These are phyloP conservation scores for Stenotaenia linearis DNA, from an alignment of 2,888 invertebrate genomes.

Conservation along the genomic window DNA sequence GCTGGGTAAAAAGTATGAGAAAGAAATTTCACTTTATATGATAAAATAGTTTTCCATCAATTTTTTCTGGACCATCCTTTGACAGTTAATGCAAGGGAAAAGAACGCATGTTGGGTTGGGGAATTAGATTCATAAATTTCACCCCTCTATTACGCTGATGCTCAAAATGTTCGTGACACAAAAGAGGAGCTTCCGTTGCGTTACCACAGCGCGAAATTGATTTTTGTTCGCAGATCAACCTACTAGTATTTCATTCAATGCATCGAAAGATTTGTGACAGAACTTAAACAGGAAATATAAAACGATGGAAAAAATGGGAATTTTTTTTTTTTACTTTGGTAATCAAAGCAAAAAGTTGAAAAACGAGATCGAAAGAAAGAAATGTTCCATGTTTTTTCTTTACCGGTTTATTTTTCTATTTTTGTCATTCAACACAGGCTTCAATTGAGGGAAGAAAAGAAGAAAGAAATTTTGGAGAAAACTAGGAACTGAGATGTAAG, in stretches of 20 bases:
- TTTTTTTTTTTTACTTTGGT: background rate
- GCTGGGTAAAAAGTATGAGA: background rate
- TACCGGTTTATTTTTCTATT: background rate
- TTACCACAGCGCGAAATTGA: background rate
- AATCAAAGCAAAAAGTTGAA: background rate
- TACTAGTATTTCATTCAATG: background rate
- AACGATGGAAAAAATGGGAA: background rate
- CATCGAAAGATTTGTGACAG: background rate
- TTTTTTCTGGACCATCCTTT: background rate
- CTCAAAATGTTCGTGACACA: background rate
- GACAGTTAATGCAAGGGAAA: background rate
- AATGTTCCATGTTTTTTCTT: background rate
- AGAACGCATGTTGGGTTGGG: background rate
- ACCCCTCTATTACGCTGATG: background rate
- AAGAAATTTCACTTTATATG: background rate
- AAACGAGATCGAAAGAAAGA: background rate
- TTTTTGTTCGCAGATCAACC: background rate
- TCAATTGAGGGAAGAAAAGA: background rate
- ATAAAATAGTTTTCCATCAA: background rate
- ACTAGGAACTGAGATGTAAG: background rate
- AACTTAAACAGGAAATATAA: background rate
- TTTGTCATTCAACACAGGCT: background rate
- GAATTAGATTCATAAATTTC: background rate
- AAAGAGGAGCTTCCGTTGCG: background rate
- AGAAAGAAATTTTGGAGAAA: background rate